Evolutionary conservation across 1,140 invertebrate genomes (phyloP).

Genomic region (Listronotus oregonensis): DNA sequence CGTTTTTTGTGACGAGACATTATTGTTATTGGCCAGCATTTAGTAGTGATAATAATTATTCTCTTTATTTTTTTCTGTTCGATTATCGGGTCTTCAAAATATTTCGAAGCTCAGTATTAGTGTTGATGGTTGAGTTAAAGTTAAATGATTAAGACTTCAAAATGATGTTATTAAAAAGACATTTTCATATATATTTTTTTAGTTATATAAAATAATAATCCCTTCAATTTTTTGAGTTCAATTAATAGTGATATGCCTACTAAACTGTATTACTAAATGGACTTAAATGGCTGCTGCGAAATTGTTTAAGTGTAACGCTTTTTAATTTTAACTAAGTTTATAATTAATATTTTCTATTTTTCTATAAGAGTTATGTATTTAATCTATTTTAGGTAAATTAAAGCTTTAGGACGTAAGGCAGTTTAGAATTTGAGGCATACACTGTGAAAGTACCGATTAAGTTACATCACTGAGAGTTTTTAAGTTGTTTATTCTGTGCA

Average conservation of each 20-base stretch:
- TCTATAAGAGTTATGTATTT: constrained; percentile 17
- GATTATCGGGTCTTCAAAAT: too few relatives aligned
- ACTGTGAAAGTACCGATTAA: constrained; percentile 3
- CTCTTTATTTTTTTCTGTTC: too few relatives aligned
- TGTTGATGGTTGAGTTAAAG: neutral
- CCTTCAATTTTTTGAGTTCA: neutral
- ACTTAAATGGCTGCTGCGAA: constrained; percentile 12
- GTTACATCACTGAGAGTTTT: constrained; percentile 8
- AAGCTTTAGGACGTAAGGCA: constrained; percentile 15
- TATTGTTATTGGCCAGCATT: too few relatives aligned
- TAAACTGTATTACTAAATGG: constrained; percentile 15
- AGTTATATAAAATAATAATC: neutral
- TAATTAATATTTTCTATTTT: constrained; percentile 25
- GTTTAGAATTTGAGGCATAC: constrained; percentile 7
- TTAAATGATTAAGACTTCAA: too few relatives aligned
- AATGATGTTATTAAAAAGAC: neutral
- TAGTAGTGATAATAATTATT: too few relatives aligned
- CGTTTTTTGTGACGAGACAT: too few relatives aligned
- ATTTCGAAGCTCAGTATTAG: too few relatives aligned
- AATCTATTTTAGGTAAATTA: constrained; percentile 1
- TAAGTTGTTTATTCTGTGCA: constrained; percentile 39
- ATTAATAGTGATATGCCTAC: constrained; percentile 5
- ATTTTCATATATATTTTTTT: neutral
- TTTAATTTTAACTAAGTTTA: constrained; percentile 6
- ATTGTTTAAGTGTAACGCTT: neutral